Percentiles rank a stretch among this genome's conserved stretches.
These are phyloP conservation scores for Clupea harengus DNA, from an alignment of 2,113 vertebrate species.

Conservation along the genomic window DNA sequence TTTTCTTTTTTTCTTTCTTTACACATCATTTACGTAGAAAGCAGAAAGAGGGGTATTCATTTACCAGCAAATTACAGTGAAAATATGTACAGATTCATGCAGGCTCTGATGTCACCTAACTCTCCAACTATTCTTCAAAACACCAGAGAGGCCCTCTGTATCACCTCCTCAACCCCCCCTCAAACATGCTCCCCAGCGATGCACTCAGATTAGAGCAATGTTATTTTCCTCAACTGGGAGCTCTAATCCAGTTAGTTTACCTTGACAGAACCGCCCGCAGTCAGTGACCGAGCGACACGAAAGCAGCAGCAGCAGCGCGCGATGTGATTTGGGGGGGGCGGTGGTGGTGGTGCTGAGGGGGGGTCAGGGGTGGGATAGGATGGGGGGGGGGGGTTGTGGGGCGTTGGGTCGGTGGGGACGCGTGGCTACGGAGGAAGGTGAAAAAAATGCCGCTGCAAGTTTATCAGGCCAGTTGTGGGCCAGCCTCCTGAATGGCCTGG, in stretches of 20 bases:
- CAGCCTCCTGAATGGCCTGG: slow-evolving; percentile 40
- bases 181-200: slow-evolving; percentile 26
- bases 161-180: not conserved
- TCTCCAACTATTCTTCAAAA: not conserved
- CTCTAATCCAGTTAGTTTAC: slow-evolving; percentile 46
- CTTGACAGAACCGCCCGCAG: slow-evolving; percentile 38
- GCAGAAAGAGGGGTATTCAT: no score
- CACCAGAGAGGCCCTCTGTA: not conserved
- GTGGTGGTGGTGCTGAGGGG: no score
- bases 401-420: not conserved
- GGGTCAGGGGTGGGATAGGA: not conserved
- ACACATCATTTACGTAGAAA: not conserved
- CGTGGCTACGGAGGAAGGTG: not conserved
- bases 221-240: slow-evolving; percentile 31
- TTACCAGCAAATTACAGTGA: not conserved
- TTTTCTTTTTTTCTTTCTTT: not conserved
- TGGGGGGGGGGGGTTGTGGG: not conserved
- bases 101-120: not conserved
- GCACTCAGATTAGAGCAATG: slow-evolving; percentile 38
- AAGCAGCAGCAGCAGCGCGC: slow-evolving; percentile 11
- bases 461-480: slow-evolving; percentile 36
- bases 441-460: not conserved
- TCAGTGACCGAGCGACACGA: slow-evolving; percentile 32
- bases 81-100: not conserved
- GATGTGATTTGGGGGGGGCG: not conserved